Base-by-base conservation (phyloP, 2,113 vertebrate genomes). In the Galemys pyrenaicus region DNA sequence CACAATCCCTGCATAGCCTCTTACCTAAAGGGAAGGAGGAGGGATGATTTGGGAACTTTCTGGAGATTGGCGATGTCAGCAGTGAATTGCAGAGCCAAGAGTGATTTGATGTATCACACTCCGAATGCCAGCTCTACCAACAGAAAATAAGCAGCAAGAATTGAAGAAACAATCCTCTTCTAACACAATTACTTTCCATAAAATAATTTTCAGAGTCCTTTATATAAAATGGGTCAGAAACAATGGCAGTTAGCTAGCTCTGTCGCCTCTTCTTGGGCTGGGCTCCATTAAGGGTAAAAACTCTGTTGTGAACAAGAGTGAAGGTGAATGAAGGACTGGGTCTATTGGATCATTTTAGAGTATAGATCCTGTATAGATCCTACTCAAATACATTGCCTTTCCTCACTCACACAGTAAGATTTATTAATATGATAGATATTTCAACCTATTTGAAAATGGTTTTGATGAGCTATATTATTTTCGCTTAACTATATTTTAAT, bases 201-300 rank as follows among this genome's bases (percentile, higher is more conserved):
- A 90, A 97, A 89, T 67, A 82, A 62, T 62, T 7, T 65, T 62
- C 60, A 79, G 2, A 67, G 49, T 44, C 78, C 39, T 65, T 79
- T 24, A 46, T 19, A 78, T n/a, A 85, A 82, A 74, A 44, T 3
- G 67, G 37, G 37, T n/a, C 60, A 37, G 26, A 70, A 58, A 89
- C 16, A 49, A 54, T 87, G 30, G 16, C 6, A 77, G 65, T n/a
- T 30, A 3, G 3, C 5, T 13, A 44, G 22, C 12, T 87, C n/a
- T 62, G 82, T n/a, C 44, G 2, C 9, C 28, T 89, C 41, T 46
- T 6, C 58, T 24, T 37, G 20, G 26, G 3, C 30, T 37, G 20
- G 26, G 3, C 5, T 35, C 20, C 17, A 10, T 32, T 32, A 82
- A 89, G 51, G 41, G 20, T 26, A 70, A 37, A 2, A 3, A 26